Conservation (phyloP, 35 echinoderm and acorn worm genomes). For the Chiridota heheva region DNA sequence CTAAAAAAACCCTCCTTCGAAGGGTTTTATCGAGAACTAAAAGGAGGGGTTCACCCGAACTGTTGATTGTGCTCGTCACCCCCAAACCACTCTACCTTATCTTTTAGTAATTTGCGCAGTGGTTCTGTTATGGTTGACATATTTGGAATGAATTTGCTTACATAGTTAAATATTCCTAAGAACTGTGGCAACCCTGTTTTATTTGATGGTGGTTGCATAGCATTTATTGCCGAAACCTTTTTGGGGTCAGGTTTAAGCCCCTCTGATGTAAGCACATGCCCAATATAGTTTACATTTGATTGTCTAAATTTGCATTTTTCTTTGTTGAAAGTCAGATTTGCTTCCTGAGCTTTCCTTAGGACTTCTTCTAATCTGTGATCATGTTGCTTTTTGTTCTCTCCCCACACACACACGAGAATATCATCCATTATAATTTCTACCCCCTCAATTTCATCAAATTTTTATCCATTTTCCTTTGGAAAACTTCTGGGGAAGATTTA, state of each 20-base stretch:
- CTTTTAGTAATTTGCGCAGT: not conserved
- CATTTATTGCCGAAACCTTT: conserved; percentile 2
- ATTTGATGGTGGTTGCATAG: not conserved
- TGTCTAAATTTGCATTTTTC: conserved; percentile 25
- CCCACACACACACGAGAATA: conserved; percentile 36
- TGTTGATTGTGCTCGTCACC: not conserved
- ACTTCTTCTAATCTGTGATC: not conserved
- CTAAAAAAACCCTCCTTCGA: too few relatives aligned
- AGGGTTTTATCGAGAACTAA: too few relatives aligned
- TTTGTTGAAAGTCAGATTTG: conserved; percentile 23
- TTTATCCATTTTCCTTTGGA: conserved; percentile 39
- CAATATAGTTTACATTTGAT: conserved; percentile 12
- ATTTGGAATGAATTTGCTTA: conserved; percentile 15
- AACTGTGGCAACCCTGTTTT: conserved; percentile 23
- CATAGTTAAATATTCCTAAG: conserved; percentile 20
- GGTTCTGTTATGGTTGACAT: not conserved
- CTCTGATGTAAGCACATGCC: conserved; percentile 32
- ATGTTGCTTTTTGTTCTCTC: conserved; percentile 11
- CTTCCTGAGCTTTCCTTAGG: not conserved
- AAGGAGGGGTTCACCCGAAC: too few relatives aligned
- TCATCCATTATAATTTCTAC: conserved; percentile 39
- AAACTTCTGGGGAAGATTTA: conserved; percentile 29
- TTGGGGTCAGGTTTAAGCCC: conserved; percentile 17
- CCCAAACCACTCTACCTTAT: not conserved
- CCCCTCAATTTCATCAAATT: conserved; percentile 38